Evolutionary conservation across 2,797 vertebrate species (phyloP).

Genomic region (Gobio occitaniae): DNA sequence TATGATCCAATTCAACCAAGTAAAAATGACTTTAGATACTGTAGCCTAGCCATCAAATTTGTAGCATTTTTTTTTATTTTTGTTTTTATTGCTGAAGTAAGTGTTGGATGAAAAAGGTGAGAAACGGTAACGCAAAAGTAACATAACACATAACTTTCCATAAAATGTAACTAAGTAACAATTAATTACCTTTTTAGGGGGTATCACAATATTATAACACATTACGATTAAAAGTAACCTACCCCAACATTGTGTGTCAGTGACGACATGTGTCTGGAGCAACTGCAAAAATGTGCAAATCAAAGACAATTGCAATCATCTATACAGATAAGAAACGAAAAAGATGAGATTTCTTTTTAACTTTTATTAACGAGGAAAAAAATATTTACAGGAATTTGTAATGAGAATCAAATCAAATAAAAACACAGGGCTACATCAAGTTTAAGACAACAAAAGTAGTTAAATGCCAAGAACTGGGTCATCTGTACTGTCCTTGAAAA

Average conservation of each 20-base stretch:
- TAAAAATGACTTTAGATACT: not conserved
- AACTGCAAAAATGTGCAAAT: not conserved
- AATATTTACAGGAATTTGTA: slow-evolving; percentile 30
- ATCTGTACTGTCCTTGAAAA: slow-evolving; percentile 35
- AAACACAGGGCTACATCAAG: slow-evolving; percentile 15
- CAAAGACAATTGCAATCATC: slow-evolving; percentile 1
- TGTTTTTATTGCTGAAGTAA: too few species aligned
- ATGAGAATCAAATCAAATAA: not conserved
- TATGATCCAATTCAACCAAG: not conserved
- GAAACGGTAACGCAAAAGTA: not conserved
- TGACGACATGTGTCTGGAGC: not conserved
- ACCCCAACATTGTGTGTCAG: not conserved
- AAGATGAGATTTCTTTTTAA: not conserved
- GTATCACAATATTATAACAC: not conserved
- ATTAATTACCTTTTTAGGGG: not conserved
- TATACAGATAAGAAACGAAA: not conserved
- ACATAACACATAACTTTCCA: too few species aligned
- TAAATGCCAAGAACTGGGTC: slow-evolving; percentile 9
- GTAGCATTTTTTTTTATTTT: not conserved
- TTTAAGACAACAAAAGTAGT: slow-evolving; percentile 31
- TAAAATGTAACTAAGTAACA: not conserved
- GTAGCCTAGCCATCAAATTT: not conserved
- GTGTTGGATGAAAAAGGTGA: not conserved
- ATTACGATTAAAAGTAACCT: not conserved
- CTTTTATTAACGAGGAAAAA: slow-evolving; percentile 8